Evolutionary conservation across 1,140 invertebrate species (phyloP), one percentile per base, ranked within the genome.

Genomic region (Leptopilina clavipes): DNA sequence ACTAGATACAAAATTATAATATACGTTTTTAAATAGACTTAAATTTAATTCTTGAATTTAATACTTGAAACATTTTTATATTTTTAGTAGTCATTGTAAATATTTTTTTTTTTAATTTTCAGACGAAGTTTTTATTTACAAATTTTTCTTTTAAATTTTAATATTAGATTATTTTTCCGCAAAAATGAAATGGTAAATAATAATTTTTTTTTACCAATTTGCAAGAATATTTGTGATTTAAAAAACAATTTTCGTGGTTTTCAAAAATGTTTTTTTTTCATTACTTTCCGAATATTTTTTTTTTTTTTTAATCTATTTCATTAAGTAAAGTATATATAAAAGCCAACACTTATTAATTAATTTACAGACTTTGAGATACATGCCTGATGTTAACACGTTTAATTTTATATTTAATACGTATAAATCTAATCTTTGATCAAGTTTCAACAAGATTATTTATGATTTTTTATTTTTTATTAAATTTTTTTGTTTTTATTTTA

Each of bases 381-480:
- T 12, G 22, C 59, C 59, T 65, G 19, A 65, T 65, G 12, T 59
- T 25, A 59, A 59, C 12, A 59, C 56, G 56, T 59, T n/a, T n/a
- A 25, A 19, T 19, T 19, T 19, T 59, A 19, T 19, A 19, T 10
- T 59, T 22, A 22, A 22, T 22, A 59, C 8, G 54, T 31, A 31
- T 65, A 65, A 65, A 65, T 52, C n/a, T 25, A 65, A 65, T 65
- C 22, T 65, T 65, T 65, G 56, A 65, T 14, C 19, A 65, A 31
- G 3, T 65, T 65, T 65, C 56, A 65, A 65, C 56, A 65, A 65
- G 56, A 65, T 52, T 52, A 52, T 31, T 59, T 19, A 22, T 31
- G 19, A 19, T 19, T 65, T 65, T 31, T 31, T 31, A 31, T 31
- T 2, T 31, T 31, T 14, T 19, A 65, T 31, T 31, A 12, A 65